Base-by-base conservation (phyloP, 1,140 invertebrate genomes). In the Neodiprion pinetum region DNA sequence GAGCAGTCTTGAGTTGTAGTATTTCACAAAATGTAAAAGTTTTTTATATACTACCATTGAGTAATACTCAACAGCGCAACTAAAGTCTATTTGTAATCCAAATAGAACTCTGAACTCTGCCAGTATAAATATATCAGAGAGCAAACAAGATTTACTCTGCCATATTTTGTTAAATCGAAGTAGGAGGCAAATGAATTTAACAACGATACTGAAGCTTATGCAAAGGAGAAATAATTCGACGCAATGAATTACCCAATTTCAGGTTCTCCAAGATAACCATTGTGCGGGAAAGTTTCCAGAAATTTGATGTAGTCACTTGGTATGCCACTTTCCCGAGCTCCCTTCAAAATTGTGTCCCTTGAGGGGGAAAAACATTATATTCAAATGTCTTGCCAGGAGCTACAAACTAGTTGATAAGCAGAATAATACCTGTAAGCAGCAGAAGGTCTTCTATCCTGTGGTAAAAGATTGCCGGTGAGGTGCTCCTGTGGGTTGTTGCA, bases 311-410 rank as follows among this genome's bases (percentile, higher is more conserved):
- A 96, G 28, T 92, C 87, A 28, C 86, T 75, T 7, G 95, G 95
- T 73, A 96, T 85, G 28, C 90, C 82, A 81, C 92, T 92, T 86
- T 95, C 94, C 77, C 87, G 82, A 9, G 95, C 95, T 17, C 95
- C 95, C 80, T 85, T 88, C 47, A 91, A 67, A 72, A 93, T 92
- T 65, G 87, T 90, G 70, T 90, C 80, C 80, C 82, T 85, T 40
- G 28, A 48, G 23, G 77, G 78, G 74, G 49, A 67, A 48, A 76
- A 67, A 75, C 67, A 14, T 70, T 65, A 67, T 66, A 68, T 73
- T 73, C 28, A 40, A 40, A 2, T 40, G 28, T 40, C 28, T 40
- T 40, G 28, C 1, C 28, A 40, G 28, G 5, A 40, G 2, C 2
- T 40, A 40, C 0, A 40, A 10, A 21, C 14, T 7, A 90, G 85